phyloP scores from a whole-genome alignment of 1,140 invertebrate genomes.

The Drosophila nigromelanica region DNA sequence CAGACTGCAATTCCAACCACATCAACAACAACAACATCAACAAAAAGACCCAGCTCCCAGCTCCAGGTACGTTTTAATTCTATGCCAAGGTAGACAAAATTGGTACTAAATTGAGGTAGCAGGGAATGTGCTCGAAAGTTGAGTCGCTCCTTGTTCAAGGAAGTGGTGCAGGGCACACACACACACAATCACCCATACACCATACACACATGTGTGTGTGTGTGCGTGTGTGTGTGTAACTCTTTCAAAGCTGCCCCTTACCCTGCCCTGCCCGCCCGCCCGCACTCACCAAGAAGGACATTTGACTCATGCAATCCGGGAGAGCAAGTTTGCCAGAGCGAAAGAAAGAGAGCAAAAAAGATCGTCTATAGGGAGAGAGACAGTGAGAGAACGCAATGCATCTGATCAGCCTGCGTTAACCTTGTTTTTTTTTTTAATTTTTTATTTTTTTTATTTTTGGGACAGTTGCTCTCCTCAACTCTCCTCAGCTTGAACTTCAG shows the following conservation, averaged over 20 bases:
- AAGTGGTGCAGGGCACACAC: constrained; percentile 27
- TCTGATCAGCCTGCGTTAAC: constrained; percentile 10
- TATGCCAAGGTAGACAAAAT: background rate
- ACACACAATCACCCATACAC: too few relatives aligned
- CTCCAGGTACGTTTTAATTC: constrained; percentile 33
- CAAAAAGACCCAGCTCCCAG: constrained; percentile 1
- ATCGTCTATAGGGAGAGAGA: too few relatives aligned
- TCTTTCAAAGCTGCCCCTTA: constrained; percentile 1
- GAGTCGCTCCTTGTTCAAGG: constrained; percentile 19
- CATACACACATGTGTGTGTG: background rate
- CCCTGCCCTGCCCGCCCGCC: background rate
- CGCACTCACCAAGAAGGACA: constrained; percentile 50
- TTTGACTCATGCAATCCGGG: constrained; percentile 50
- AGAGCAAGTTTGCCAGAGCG: constrained; percentile 17
- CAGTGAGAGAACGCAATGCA: constrained; percentile 12
- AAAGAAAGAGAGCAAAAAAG: background rate
- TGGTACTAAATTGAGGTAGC: background rate
- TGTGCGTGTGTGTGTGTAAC: background rate
- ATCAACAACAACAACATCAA: background rate
- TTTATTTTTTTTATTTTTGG: too few relatives aligned
- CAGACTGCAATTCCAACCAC: background rate
- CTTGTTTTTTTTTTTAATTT: background rate
- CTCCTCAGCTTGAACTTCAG: constrained; percentile 18
- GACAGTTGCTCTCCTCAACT: constrained; percentile 1
- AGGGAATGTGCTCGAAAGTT: constrained; percentile 19